Evolutionary conservation across 2,797 vertebrate genomes (phyloP).

Genomic region (Sorex maritimensis): DNA sequence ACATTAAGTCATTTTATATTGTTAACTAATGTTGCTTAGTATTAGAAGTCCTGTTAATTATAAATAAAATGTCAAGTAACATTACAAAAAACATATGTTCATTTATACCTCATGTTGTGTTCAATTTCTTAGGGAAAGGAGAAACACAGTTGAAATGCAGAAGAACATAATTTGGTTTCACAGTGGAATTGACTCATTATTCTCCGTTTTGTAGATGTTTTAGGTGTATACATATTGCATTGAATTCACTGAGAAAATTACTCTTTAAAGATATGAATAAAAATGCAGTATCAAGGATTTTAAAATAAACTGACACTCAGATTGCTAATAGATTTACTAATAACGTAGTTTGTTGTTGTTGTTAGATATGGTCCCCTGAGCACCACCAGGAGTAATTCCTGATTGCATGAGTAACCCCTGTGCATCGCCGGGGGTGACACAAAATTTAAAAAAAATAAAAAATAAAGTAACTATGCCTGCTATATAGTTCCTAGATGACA

Average conservation of each 20-base stretch:
- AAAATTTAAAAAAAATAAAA: no score
- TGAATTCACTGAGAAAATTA: constrained; percentile 21
- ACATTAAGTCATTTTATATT: constrained; percentile 63
- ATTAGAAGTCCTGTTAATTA: constrained; percentile 69
- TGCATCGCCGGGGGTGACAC: no score
- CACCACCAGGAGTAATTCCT: no score
- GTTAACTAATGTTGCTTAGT: constrained; percentile 69
- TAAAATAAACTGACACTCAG: constrained; percentile 57
- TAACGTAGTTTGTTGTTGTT: background rate
- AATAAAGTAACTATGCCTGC: no score
- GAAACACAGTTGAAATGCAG: constrained; percentile 47
- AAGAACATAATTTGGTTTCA: constrained; percentile 35
- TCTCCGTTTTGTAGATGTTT: constrained; percentile 36
- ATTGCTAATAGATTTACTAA: constrained; percentile 12
- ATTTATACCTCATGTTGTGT: constrained; percentile 58
- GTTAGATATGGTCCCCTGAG: background rate
- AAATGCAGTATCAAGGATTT: constrained; percentile 32
- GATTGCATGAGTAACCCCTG: no score
- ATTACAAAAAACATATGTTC: constrained; percentile 61
- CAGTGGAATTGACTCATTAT: background rate
- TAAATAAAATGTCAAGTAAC: constrained; percentile 72
- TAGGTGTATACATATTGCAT: background rate
- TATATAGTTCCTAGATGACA: background rate
- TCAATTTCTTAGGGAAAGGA: constrained; percentile 62
- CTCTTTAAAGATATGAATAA: constrained; percentile 37